Conservation (phyloP, 1,140 invertebrate genomes). For the Penaeus chinensis region DNA sequence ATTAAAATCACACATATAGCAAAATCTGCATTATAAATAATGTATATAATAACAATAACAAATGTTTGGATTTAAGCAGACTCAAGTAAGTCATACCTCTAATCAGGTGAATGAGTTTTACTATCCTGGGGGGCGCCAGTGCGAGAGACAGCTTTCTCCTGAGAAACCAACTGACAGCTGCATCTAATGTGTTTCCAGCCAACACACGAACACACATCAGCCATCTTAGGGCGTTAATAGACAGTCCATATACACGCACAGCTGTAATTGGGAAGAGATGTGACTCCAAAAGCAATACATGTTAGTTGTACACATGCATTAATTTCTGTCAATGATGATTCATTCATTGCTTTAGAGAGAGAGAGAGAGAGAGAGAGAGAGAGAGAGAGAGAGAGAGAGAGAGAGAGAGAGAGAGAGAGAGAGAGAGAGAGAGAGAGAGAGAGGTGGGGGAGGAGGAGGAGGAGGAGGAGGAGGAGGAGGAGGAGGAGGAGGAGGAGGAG, state of each 20-base stretch:
- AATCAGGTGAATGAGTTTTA: constrained; percentile 62
- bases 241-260: constrained; percentile 62
- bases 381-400: too few relatives aligned
- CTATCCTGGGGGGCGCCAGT: constrained; percentile 54
- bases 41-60: background rate
- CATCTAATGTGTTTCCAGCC: constrained; percentile 56
- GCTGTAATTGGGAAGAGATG: constrained; percentile 10
- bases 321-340: too few relatives aligned
- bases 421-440: too few relatives aligned
- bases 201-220: constrained; percentile 51
- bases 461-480: too few relatives aligned
- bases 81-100: constrained; percentile 50
- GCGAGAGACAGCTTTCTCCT: constrained; percentile 50
- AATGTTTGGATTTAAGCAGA: too few relatives aligned
- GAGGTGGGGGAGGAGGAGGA: too few relatives aligned
- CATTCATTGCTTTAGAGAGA: too few relatives aligned
- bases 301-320: background rate
- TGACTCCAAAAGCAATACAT: background rate
- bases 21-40: background rate
- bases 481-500: too few relatives aligned
- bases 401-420: too few relatives aligned
- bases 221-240: constrained; percentile 48
- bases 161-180: constrained; percentile 52
- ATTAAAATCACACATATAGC: too few relatives aligned
- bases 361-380: too few relatives aligned